Conservation (phyloP, 2,888 invertebrate species). For the Lasioglossum vierecki region DNA sequence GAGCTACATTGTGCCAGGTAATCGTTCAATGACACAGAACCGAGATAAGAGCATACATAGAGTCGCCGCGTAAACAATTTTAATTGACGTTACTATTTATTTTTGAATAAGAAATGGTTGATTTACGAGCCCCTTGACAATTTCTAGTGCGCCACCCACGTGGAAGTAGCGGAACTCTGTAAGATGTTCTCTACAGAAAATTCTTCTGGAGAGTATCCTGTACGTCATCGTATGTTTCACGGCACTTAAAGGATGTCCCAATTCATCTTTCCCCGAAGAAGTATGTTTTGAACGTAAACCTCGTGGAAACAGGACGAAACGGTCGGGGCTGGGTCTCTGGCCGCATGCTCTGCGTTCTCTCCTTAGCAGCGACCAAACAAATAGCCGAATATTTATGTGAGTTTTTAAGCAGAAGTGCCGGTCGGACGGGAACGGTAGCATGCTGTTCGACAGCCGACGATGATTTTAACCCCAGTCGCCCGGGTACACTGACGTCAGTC, state of each 20-base stretch:
- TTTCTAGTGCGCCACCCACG: background rate
- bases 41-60: background rate
- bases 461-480: slow-evolving; percentile 49
- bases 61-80: background rate
- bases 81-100: background rate
- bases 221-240: slow-evolving; percentile 36
- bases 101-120: background rate
- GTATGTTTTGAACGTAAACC: slow-evolving; percentile 52
- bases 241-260: slow-evolving; percentile 58
- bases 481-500: slow-evolving; percentile 66
- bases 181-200: background rate
- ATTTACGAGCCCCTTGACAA: background rate
- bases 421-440: slow-evolving; percentile 29
- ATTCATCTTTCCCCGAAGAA: slow-evolving; percentile 62
- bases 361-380: slow-evolving; percentile 61
- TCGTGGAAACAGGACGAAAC: slow-evolving; percentile 30
- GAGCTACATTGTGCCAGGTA: background rate
- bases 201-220: slow-evolving; percentile 27
- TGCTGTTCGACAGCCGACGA: slow-evolving; percentile 54
- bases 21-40: background rate
- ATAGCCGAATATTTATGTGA: slow-evolving; percentile 62
- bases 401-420: slow-evolving; percentile 44
- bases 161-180: background rate
- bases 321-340: background rate
- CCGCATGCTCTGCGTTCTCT: slow-evolving; percentile 55